Conservation (phyloP, 2,888 invertebrate species). For the Pimpla rufipes region DNA sequence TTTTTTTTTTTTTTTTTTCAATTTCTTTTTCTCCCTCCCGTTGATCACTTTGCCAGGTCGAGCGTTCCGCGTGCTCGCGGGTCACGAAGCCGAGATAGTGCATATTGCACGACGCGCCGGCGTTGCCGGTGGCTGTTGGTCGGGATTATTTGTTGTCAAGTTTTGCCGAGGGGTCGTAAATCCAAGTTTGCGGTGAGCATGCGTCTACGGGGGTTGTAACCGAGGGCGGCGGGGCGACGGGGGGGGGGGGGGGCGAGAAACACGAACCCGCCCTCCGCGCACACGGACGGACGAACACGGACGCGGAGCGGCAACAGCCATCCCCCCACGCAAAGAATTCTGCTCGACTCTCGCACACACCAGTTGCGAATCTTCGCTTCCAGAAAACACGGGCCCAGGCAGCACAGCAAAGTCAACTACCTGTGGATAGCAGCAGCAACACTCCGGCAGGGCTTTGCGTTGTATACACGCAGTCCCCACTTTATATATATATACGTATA, state of each 20-base stretch:
- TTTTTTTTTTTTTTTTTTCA: not conserved
- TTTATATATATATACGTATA: slow-evolving; percentile 16
- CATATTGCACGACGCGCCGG: too few relatives aligned
- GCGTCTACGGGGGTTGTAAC: slow-evolving; percentile 42
- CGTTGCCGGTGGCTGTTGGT: slow-evolving; percentile 15
- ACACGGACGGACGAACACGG: slow-evolving; percentile 22
- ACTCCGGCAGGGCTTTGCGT: slow-evolving; percentile 61
- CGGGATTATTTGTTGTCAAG: slow-evolving; percentile 64
- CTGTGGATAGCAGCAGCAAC: slow-evolving; percentile 76
- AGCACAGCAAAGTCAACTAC: slow-evolving; percentile 80
- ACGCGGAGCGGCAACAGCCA: slow-evolving; percentile 9
- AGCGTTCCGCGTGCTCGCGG: not conserved
- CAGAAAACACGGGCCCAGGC: slow-evolving; percentile 74
- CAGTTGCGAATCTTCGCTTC: slow-evolving; percentile 76
- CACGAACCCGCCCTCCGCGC: slow-evolving; percentile 33
- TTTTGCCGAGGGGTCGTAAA: slow-evolving; percentile 66
- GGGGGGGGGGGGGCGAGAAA: slow-evolving; percentile 3
- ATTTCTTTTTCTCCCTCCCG: not conserved
- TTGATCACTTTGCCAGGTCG: slow-evolving; percentile 19
- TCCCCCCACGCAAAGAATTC: slow-evolving; percentile 53
- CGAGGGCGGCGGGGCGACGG: slow-evolving; percentile 2
- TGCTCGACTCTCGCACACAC: slow-evolving; percentile 66
- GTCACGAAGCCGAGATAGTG: slow-evolving; percentile 30
- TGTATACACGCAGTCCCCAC: slow-evolving; percentile 66
- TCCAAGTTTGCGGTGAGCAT: slow-evolving; percentile 63